Evolutionary conservation across 2,113 vertebrate species (phyloP).

Genomic region (Nycticorax nycticorax): DNA sequence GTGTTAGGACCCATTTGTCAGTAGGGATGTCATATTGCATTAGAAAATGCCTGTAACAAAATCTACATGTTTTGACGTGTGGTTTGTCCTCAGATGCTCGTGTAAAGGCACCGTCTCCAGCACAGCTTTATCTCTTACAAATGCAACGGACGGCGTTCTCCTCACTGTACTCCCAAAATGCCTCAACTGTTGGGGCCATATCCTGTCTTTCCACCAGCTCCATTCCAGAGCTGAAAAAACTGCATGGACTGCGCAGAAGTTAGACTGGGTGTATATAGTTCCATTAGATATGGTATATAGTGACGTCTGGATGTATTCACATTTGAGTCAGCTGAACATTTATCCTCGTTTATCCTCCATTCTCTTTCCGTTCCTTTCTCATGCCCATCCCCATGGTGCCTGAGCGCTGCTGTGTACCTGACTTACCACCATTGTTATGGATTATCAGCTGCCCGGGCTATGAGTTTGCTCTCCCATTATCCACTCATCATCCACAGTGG

Average conservation of each 20-base stretch:
- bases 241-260: neutral
- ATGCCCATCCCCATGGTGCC: neutral
- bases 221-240: neutral
- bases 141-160: neutral
- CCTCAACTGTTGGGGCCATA: neutral
- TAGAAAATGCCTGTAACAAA: neutral
- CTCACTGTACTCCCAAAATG: neutral
- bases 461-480: neutral
- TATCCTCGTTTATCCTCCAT: neutral
- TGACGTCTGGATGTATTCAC: neutral
- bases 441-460: neutral
- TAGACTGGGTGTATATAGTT: neutral
- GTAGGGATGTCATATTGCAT: neutral
- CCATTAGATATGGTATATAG: neutral
- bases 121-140: accelerated
- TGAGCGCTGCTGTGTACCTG: neutral
- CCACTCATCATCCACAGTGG: neutral
- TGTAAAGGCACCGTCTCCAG: neutral
- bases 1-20: neutral
- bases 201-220: neutral
- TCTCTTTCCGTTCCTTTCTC: neutral
- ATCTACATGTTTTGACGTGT: neutral
- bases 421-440: neutral
- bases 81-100: neutral
- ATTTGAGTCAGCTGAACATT: neutral